Evolutionary conservation across 30 jellyfish, hydroid and myxozoan genomes (phyloP), one percentile per base, ranked within the genome.

Genomic region (Euphysa ruthae): DNA sequence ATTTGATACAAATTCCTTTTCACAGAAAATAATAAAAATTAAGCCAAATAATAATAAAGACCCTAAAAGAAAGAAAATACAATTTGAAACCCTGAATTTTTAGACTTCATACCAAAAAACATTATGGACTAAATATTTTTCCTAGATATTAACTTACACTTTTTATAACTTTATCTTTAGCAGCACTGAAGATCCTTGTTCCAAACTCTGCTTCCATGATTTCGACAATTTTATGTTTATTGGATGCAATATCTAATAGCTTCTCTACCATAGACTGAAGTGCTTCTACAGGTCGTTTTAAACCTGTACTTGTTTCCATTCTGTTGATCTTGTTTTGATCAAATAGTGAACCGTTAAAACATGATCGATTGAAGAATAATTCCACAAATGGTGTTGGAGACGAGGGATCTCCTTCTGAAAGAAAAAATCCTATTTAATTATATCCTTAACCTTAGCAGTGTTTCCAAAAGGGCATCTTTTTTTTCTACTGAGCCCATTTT

Each of bases 131-230:
- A 46, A 46, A 46, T n/a, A 46, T 46, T 46, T 46, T 68, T 65
- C 29, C 4, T 15, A 43, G 2, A 22, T 15, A 22, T 58, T 22
- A 4, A 2, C 15, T 15, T 21, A 14, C 30, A 85, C 96, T 93
- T 85, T 85, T 72, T 78, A 85, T 58, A 35, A 85, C 93, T 56
- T 85, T 85, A 25, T 88, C 78, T 61, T 83, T 83, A 12, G 87
- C 85, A 61, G 69, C 75, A 14, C 80, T 74, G 58, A 83, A 83
- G 32, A 83, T 65, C 71, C 79, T 68, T 22, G 85, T 61, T 32
- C 92, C 74, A 50, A 74, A 83, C 0, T 86, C 95, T 32, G 79
- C 95, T 46, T 83, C 95, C 75, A 83, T 68, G n/a, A 84, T 75
- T 30, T 75, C 92, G 22, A 74, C 28, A n/a, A 68, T 43, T 54